Conservation (phyloP, 2,113 vertebrate species). For the Prolemur simus region DNA sequence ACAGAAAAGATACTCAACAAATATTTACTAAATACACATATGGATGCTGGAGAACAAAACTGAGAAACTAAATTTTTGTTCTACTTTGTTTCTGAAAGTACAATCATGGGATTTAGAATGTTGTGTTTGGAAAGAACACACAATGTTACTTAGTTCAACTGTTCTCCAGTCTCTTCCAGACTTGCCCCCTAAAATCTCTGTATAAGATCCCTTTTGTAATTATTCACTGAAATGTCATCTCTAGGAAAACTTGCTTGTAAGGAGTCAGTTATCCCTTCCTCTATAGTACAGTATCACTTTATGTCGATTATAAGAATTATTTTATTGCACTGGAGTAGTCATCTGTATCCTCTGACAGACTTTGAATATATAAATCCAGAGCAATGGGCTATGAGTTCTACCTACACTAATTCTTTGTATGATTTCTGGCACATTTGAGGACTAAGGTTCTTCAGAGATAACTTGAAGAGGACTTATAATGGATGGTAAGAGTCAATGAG, state of each 20-base stretch:
- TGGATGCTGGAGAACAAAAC: background rate
- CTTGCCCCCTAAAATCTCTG: background rate
- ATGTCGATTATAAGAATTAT: background rate
- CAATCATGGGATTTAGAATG: background rate
- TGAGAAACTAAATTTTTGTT: slow-evolving; percentile 1
- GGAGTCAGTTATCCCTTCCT: background rate
- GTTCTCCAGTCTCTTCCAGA: background rate
- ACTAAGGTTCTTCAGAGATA: background rate
- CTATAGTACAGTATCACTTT: too few relatives aligned
- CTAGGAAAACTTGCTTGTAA: background rate
- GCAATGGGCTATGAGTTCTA: background rate
- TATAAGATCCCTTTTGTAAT: background rate
- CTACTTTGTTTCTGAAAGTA: slow-evolving; percentile 33
- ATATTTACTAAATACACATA: background rate
- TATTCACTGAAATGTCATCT: background rate
- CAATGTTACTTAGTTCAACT: background rate
- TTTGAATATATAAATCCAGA: background rate
- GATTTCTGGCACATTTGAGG: background rate
- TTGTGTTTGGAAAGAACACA: background rate
- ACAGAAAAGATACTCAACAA: background rate
- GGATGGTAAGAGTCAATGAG: background rate
- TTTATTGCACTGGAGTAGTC: background rate
- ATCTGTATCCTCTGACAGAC: background rate
- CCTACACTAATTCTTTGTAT: background rate
- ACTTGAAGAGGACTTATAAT: background rate